Percentiles rank a stretch among this genome's conserved stretches.
Conservation (phyloP, 2,888 invertebrate species). For the Drosophila meridionalis region DNA sequence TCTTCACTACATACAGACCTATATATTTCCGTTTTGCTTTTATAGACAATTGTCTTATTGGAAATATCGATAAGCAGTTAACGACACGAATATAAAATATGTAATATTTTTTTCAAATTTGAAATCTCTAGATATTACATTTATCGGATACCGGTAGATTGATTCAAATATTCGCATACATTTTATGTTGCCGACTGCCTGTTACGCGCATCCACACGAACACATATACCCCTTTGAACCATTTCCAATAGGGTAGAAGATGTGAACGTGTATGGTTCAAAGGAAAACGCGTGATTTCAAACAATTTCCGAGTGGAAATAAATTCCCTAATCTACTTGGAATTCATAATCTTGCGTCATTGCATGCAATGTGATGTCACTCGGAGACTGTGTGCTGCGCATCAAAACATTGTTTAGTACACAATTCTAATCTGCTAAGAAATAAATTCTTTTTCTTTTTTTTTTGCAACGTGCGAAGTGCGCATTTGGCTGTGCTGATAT, state of each 20-base stretch:
- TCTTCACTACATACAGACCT: too few species aligned
- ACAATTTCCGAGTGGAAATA: slow-evolving; percentile 15
- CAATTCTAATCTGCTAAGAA: slow-evolving; percentile 22
- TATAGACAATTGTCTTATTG: not conserved
- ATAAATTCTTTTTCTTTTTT: not conserved
- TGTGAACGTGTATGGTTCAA: slow-evolving; percentile 7
- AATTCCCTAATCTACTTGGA: not conserved
- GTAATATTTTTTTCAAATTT: too few species aligned
- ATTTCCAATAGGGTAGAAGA: not conserved
- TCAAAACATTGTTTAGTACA: slow-evolving; percentile 25
- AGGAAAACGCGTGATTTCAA: slow-evolving; percentile 39
- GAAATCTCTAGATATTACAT: not conserved
- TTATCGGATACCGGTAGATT: too few species aligned
- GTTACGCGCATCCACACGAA: not conserved
- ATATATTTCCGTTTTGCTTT: not conserved
- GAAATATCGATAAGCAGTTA: too few species aligned
- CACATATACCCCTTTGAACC: not conserved
- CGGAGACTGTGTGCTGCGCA: slow-evolving; percentile 35
- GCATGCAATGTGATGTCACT: slow-evolving; percentile 49
- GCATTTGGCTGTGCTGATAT: slow-evolving; percentile 8
- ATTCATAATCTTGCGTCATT: slow-evolving; percentile 50
- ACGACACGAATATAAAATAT: too few species aligned
- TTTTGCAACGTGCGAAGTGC: slow-evolving; percentile 15
- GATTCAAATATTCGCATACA: too few species aligned
- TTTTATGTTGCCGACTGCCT: not conserved